Conservation (phyloP, 2,888 invertebrate genomes). For the Hemicrepidius hirtus region DNA sequence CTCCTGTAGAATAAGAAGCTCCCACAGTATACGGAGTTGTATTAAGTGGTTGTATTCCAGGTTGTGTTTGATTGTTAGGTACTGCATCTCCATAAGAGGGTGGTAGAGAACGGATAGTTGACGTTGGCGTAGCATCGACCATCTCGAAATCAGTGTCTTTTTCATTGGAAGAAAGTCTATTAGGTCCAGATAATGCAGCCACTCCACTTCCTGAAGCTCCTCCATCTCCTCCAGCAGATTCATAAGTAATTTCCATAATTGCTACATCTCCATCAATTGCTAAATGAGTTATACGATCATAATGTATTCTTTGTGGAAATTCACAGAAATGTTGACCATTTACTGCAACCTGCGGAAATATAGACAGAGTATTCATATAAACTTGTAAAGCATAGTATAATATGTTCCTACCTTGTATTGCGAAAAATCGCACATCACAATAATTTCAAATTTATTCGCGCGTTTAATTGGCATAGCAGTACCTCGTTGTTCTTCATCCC, state of each 20-base stretch:
- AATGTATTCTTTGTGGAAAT: slow-evolving; percentile 83
- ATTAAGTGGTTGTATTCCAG: background rate
- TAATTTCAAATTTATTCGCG: slow-evolving; percentile 82
- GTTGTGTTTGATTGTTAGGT: background rate
- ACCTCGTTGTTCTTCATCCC: slow-evolving; percentile 77
- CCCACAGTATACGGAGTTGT: no score
- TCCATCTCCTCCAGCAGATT: slow-evolving; percentile 69
- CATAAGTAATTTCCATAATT: slow-evolving; percentile 80
- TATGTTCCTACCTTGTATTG: slow-evolving; percentile 50
- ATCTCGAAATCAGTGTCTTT: slow-evolving; percentile 19
- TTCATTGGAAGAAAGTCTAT: background rate
- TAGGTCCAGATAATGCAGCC: background rate
- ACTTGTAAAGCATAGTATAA: no score
- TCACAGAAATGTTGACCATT: slow-evolving; percentile 88
- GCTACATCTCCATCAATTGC: slow-evolving; percentile 85
- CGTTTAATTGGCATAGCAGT: slow-evolving; percentile 77
- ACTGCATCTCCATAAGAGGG: slow-evolving; percentile 9
- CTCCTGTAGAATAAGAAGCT: no score
- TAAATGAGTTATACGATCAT: slow-evolving; percentile 79
- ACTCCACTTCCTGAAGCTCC: no score
- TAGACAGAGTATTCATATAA: no score
- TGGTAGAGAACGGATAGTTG: slow-evolving; percentile 2
- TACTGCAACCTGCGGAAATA: slow-evolving; percentile 79
- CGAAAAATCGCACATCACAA: slow-evolving; percentile 79
- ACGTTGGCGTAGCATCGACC: background rate